These are phyloP conservation scores for Sympetrum striolatum DNA, from an alignment of 2,888 invertebrate species.

Conservation along the genomic window DNA sequence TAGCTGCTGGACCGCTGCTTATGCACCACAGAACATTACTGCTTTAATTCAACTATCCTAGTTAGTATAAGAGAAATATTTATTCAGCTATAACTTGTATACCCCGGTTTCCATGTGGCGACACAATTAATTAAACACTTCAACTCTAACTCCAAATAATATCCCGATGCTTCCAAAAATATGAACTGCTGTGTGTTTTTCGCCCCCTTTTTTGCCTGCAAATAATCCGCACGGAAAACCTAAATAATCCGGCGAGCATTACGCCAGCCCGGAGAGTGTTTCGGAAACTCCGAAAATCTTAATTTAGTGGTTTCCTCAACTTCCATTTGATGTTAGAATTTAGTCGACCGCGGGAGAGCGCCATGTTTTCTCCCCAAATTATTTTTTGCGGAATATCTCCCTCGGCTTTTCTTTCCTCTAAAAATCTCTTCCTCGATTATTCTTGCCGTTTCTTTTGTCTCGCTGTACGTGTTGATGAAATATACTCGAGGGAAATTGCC, in stretches of 20 bases:
- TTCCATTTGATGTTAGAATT: slow-evolving; percentile 2
- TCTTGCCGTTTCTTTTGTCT: slow-evolving; percentile 20
- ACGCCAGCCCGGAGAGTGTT: neutral
- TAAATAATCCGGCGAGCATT: neutral
- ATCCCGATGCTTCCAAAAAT: no score
- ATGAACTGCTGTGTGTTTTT: no score
- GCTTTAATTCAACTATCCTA: no score
- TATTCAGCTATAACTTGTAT: no score
- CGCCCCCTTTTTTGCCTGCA: no score
- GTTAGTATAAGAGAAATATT: no score
- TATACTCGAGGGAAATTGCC: slow-evolving; percentile 41
- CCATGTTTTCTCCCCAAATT: slow-evolving; percentile 8
- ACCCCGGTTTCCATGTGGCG: no score
- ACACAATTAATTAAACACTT: no score
- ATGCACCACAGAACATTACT: no score
- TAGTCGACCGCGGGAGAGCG: neutral
- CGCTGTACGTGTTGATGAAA: slow-evolving; percentile 33
- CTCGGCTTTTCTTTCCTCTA: neutral
- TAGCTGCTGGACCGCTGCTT: no score
- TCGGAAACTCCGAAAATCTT: slow-evolving; percentile 21
- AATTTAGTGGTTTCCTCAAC: slow-evolving; percentile 28
- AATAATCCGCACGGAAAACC: no score
- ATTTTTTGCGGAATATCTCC: neutral
- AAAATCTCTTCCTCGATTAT: neutral
- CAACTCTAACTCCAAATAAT: no score